Evolutionary conservation across 2,113 vertebrate species (phyloP).

Genomic region (Chauna torquata): DNA sequence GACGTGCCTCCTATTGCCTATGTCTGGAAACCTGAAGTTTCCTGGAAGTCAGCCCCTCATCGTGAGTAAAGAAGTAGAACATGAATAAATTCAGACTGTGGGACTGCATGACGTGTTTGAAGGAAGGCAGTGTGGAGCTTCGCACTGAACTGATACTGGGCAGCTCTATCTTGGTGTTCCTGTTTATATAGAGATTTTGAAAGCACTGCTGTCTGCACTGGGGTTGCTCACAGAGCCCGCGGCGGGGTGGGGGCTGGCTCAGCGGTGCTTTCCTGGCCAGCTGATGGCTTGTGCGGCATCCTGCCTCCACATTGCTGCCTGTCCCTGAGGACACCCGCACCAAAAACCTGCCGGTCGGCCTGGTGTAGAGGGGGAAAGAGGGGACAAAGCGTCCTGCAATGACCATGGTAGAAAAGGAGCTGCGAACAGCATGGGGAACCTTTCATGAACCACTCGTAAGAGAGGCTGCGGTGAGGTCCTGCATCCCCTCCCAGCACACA

Average conservation of each 20-base stretch:
- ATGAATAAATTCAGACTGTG: not conserved
- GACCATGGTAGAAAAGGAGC: not conserved
- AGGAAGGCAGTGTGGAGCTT: not conserved
- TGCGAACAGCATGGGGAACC: rapidly evolving
- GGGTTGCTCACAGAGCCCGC: not conserved
- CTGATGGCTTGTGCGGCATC: not conserved
- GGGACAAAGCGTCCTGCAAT: not conserved
- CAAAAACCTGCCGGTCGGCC: too few species aligned
- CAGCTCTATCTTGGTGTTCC: not conserved
- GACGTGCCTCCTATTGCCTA: not conserved
- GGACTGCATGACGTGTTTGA: rapidly evolving
- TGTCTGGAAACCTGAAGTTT: not conserved
- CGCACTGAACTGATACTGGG: not conserved
- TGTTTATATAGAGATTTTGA: not conserved
- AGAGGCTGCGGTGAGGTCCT: not conserved
- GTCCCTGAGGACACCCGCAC: too few species aligned
- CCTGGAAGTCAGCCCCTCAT: not conserved
- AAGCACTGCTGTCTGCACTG: not conserved
- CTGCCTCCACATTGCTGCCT: not conserved
- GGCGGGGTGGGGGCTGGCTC: not conserved
- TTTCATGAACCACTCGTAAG: rapidly evolving
- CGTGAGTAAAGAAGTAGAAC: not conserved
- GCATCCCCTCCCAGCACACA: not conserved
- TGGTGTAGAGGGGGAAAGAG: not conserved
- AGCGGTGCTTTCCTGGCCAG: not conserved